Base-by-base conservation (phyloP, 2,113 vertebrate genomes). In the Corythaixoides concolor region DNA sequence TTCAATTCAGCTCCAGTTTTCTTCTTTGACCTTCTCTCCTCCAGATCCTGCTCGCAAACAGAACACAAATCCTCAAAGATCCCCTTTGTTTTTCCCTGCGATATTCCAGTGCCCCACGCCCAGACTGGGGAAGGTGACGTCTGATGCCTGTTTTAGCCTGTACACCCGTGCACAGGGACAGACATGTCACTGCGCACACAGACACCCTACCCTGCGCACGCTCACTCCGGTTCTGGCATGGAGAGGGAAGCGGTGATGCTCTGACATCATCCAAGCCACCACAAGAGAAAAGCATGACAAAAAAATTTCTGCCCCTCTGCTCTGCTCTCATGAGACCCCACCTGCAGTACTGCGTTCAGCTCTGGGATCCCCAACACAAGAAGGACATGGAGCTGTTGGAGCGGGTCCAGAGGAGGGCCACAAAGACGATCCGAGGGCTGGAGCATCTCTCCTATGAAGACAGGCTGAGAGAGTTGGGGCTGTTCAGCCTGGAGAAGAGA, bases 1-100 rank as follows among this genome's bases (percentile, higher is more conserved):
- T 95, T 96, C 78, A 88, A 90, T 96, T 96, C 91, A 90, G 73
- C 66, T 96, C 91, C 88, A 92, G 58, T 97, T 95, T 96, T 93
- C 83, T 92, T 89, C 62, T 96, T 91, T 97, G 96, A 93, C 94
- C 93, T 89, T 93, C 85, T 97, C 79, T 96, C 79, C 93, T 92
- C 87, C 81, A 91, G 74, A 94, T 47, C 84, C 85, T 8, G 41
- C 86, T 89, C 0, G 2, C 88, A 95, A 96, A 94, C 45, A 85
- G 74, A 92, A 77, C 93, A 92, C 73, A 97, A 97, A 94, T 82
- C 80, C 75, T 92, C 85, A 79, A 68, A 78, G 33, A 70, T 32
- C 35, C 64, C 50, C 64, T 81, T 81, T 6, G 4, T 64, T 94
- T 75, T 87, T 4, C 88, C 69, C 35, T 45, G 43, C 4, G 17